Evolutionary conservation across 2,888 invertebrate species (phyloP), one percentile per base, ranked within the genome.

Genomic region (Melipona beecheii): DNA sequence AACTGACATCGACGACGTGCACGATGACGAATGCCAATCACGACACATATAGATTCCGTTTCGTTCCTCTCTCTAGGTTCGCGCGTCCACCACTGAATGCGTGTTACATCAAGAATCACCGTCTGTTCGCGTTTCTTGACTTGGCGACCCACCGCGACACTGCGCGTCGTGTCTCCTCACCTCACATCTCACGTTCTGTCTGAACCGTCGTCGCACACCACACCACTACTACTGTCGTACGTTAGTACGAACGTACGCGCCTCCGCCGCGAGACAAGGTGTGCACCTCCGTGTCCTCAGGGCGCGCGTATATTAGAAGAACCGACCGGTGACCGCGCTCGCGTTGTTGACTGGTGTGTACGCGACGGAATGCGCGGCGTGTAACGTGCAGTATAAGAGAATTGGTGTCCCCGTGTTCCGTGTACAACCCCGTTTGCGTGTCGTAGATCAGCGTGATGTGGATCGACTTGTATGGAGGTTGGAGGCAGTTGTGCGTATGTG

Each of bases 281-380:
- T 66, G 81, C 75, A 81, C 75, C 83, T 75, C 68, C 81, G 87
- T 87, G 89, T 87, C 89, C 87, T 82, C 74, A 77, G 60, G 74
- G 68, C 4, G 27, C 78, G 66, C 73, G 66, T 70, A 77, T 82
- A 76, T 78, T 73, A 73, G 75, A 70, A 75, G 88, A 75, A 77
- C 75, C 6, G 49, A 76, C 84, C 82, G 86, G 60, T 69, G 62
- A 78, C 65, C 74, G 84, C 54, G 79, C 54, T 78, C 69, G 81
- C 85, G 70, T 85, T 36, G 70, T 84, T 73, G 76, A 71, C 76
- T 78, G 62, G 50, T 64, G 50, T 64, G 66, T 62, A 69, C 58
- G 65, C 77, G 82, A 66, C 73, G 79, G 81, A 75, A 19, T 77
- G 71, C 80, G 83, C 78, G 79, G 43, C 81, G 85, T 87, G 70